A percentile compares a stretch with the other conserved stretches of the same genome.
Evolutionary conservation across 2,797 vertebrate genomes (phyloP).

Genomic region (Dryobates pubescens): DNA sequence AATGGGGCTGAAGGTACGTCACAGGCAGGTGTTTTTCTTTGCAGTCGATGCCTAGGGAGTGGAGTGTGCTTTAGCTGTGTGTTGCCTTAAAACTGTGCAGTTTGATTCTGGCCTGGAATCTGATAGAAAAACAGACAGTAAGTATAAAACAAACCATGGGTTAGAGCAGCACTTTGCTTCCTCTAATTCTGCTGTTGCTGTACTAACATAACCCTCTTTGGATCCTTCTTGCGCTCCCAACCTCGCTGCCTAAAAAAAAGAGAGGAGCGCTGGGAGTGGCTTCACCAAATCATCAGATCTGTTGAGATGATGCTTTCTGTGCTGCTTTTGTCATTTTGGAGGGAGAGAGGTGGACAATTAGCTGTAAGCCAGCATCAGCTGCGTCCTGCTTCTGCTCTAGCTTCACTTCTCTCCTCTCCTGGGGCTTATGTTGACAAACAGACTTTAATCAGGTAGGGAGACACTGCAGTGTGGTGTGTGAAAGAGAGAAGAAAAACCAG

Average conservation of each 20-base stretch:
- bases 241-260: neutral
- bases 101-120: constrained; percentile 91
- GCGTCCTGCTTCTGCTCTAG: neutral
- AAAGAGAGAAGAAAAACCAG: neutral
- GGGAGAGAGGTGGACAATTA: neutral
- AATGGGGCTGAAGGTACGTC: constrained; percentile 94
- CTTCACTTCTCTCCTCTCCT: neutral
- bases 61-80: constrained; percentile 87
- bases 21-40: constrained; percentile 94
- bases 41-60: constrained; percentile 85
- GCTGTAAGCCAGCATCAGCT: neutral
- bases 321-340: constrained; percentile 14
- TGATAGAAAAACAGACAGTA: constrained; percentile 88
- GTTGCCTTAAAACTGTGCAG: constrained; percentile 78
- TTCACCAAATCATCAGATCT: neutral
- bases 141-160: constrained; percentile 87
- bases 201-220: constrained; percentile 64
- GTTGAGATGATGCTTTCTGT: constrained; percentile 1
- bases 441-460: neutral
- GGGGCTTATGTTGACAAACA: constrained; percentile 16
- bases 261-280: constrained; percentile 3
- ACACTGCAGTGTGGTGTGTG: neutral
- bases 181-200: constrained; percentile 67
- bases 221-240: neutral
- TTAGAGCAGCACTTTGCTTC: constrained; percentile 63